Base-by-base conservation (phyloP, 2,888 invertebrate species). In the Tachina fera region DNA sequence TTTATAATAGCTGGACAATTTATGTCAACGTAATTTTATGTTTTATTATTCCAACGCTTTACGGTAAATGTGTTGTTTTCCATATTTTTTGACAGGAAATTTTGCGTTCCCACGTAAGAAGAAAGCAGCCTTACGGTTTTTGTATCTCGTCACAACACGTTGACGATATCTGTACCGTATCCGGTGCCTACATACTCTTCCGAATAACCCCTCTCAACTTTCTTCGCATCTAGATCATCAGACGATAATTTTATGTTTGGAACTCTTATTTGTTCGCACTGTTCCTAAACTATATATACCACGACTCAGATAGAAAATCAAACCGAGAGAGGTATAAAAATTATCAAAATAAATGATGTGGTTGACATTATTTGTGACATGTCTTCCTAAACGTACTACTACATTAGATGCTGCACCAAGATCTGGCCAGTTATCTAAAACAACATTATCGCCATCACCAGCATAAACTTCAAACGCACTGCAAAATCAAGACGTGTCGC, bases 231-330 rank as follows among this genome's bases (percentile, higher is more conserved):
- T 58, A 39, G 14, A 31, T 58, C 43, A 3, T 10, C 61, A 41
- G 61, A 63, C 8, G 61, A 61, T 61, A 43, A 61, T n/a, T 61
- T 61, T n/a, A 61, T 61, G 16, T 41, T 43, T 5, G 61, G 16
- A 13, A 61, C 60, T 39, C 60, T n/a, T 60, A n/a, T 60, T 60
- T 60, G 60, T 60, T 60, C 41, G 43, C 61, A 61, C 61, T 61
- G 43, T 61, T 61, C 41, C 61, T 13, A 61, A 61, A 16, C 61
- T 61, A 61, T 16, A 41, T 61, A 41, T 43, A 61, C 61, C 61
- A 61, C 61, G 61, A 61, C 61, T 61, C 14, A 61, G 61, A 41
- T 41, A 58, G 13, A 58, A 13, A 58, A 58, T 13, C 9, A 58
- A 31, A 3, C 56, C 56, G 11, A 45, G 22, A 56, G 58, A 58